phyloP scores from a whole-genome alignment of 2,113 vertebrate species.

The Deroptyus accipitrinus region DNA sequence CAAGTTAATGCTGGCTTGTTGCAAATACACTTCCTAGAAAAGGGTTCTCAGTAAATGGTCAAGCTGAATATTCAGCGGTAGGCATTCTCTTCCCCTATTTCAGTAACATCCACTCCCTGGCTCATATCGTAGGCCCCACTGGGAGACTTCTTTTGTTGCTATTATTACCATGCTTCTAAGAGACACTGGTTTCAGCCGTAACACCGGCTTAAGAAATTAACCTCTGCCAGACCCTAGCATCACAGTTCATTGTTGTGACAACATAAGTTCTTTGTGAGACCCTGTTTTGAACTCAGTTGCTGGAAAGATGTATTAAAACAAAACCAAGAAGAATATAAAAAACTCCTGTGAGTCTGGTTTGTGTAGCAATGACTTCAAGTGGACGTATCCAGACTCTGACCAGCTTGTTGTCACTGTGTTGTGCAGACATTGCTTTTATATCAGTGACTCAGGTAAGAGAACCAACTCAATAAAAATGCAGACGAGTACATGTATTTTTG shows the following conservation, averaged over 20 bases:
- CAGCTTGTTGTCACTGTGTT: background rate
- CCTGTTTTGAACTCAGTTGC: background rate
- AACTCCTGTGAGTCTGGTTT: background rate
- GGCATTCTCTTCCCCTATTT: background rate
- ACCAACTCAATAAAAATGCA: background rate
- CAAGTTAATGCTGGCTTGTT: background rate
- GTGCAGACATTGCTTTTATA: background rate
- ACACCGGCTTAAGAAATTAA: background rate
- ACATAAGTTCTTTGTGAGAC: background rate
- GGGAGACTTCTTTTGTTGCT: background rate
- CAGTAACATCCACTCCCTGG: background rate
- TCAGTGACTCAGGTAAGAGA: background rate
- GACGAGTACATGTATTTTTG: background rate
- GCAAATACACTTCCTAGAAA: background rate
- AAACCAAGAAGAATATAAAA: background rate
- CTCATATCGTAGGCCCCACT: fast-evolving
- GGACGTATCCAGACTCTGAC: background rate
- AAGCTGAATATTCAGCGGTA: background rate
- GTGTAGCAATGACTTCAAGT: background rate
- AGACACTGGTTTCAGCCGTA: background rate
- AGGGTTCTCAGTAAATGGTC: background rate
- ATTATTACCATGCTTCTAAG: background rate
- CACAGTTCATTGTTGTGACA: background rate
- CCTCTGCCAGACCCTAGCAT: background rate
- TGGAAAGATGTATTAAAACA: background rate